Conservation (phyloP, 1,140 invertebrate genomes). For the Papilio polyxenes region DNA sequence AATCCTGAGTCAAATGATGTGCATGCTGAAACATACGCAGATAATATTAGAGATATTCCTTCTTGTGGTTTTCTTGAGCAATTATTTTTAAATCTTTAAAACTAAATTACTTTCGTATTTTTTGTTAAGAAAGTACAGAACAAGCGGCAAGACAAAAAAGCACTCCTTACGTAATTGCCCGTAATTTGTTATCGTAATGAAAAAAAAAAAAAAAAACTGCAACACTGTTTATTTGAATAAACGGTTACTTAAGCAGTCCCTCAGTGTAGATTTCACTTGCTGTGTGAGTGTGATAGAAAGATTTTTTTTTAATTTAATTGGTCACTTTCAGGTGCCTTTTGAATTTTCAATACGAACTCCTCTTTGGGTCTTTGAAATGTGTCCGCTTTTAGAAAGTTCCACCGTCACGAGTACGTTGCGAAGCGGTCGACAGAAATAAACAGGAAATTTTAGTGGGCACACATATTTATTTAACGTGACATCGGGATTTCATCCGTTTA, state of each 20-base stretch:
- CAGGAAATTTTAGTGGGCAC: constrained; percentile 70
- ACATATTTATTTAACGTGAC: constrained; percentile 74
- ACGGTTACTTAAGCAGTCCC: no score
- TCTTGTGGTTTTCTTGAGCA: background rate
- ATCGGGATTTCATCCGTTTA: constrained; percentile 66
- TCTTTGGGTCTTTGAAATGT: background rate
- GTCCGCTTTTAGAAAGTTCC: constrained; percentile 54
- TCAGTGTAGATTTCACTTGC: no score
- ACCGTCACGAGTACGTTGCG: constrained; percentile 43
- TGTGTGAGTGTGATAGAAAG: no score
- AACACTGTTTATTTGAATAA: no score
- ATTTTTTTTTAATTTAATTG: background rate
- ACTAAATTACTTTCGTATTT: no score
- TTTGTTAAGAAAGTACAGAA: background rate
- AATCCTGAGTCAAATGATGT: constrained; percentile 44
- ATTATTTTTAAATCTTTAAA: no score
- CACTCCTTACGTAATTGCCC: no score
- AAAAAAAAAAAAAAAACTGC: no score
- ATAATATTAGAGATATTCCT: constrained; percentile 59
- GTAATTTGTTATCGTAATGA: no score
- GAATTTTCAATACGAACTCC: background rate
- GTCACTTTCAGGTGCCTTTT: constrained; percentile 46
- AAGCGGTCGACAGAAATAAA: constrained; percentile 69
- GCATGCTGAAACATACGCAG: constrained; percentile 45
- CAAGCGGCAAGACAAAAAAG: background rate